Base-by-base conservation (phyloP, 2,113 vertebrate species). In the Piaya cayana region DNA sequence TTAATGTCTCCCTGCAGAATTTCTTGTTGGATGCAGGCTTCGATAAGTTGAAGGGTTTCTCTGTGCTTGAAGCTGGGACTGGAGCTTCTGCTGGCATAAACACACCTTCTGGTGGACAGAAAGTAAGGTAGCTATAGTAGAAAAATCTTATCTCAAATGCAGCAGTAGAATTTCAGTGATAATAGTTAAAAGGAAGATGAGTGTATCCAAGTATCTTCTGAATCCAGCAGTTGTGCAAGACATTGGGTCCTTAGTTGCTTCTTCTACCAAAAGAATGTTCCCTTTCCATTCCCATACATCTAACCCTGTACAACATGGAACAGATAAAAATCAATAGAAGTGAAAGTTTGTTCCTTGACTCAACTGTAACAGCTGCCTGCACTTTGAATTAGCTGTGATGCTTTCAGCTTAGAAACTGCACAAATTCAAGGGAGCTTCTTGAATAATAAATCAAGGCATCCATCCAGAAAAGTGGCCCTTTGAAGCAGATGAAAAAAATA, bases 381-480 rank as follows among this genome's bases (percentile, higher is more conserved):
- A 36, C 65, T 91, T 88, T 96, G 69, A 93, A 84, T 93, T 78
- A 84, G 45, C 62, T 69, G 69, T 34, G 71, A 36, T 87, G 88
- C 91, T 94, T 94, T 95, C 91, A 96, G 91, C 72, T 93, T 91
- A 64, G 72, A 89, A 91, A 76, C 27, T 53, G 62, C 65, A 39
- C 83, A 91, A 89, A 84, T 88, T 56, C 0, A 0, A 75, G 47
- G 43, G 68, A 88, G 64, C 80, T 93, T 55, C 45, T 3, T 81
- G 90, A 94, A 86, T 88, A 94, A 93, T 93, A 90, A 94, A 94
- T 96, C 50, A 90, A 80, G 76, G 68, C 60, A 65, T 88, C 71
- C 42, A 53, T 92, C 83, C 62, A 68, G 76, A 0, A 0, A 72
- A 90, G 82, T 68, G 36, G 56, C 36, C 37, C 59, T 96, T 93